These are phyloP conservation scores for Zygothrica quintamaculata DNA, from an alignment of 2,888 invertebrate species.

Conservation along the genomic window DNA sequence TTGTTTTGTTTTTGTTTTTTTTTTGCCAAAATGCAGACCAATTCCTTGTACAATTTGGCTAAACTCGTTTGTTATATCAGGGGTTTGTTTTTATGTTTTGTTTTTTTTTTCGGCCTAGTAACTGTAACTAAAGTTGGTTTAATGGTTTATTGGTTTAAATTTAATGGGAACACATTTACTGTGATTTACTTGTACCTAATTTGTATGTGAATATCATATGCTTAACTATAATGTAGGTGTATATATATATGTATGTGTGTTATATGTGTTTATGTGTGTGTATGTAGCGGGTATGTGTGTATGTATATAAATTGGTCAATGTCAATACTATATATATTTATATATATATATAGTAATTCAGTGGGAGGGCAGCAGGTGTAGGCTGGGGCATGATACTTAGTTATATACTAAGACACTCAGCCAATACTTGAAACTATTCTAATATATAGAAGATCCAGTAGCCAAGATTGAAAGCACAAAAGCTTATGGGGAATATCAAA, in stretches of 20 bases:
- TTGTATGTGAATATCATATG: slow-evolving; percentile 37
- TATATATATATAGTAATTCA: slow-evolving; percentile 30
- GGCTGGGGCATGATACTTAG: slow-evolving; percentile 29
- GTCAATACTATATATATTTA: slow-evolving; percentile 17
- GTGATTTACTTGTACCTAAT: slow-evolving; percentile 30
- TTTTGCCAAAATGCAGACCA: slow-evolving; percentile 31
- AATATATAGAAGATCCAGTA: slow-evolving; percentile 98
- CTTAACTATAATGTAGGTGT: slow-evolving; percentile 35
- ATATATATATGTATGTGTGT: slow-evolving; percentile 9
- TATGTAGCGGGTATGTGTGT: slow-evolving; percentile 1
- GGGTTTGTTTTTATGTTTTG: no score
- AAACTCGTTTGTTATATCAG: slow-evolving; percentile 27
- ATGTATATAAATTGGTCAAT: slow-evolving; percentile 5
- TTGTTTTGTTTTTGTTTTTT: no score
- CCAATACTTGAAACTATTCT: slow-evolving; percentile 84
- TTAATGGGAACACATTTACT: slow-evolving; percentile 42
- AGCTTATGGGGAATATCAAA: slow-evolving; percentile 97
- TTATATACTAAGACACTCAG: slow-evolving; percentile 15
- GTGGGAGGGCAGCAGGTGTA: slow-evolving; percentile 52
- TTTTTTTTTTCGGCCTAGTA: no score
- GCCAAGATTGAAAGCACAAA: slow-evolving; percentile 96
- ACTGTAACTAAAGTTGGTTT: slow-evolving; percentile 20
- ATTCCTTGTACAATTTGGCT: slow-evolving; percentile 50
- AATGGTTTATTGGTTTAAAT: slow-evolving; percentile 17
- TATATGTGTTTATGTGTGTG: slow-evolving; percentile 9